phyloP scores from a whole-genome alignment of 2,797 vertebrate genomes.

The Nyctibius grandis region DNA sequence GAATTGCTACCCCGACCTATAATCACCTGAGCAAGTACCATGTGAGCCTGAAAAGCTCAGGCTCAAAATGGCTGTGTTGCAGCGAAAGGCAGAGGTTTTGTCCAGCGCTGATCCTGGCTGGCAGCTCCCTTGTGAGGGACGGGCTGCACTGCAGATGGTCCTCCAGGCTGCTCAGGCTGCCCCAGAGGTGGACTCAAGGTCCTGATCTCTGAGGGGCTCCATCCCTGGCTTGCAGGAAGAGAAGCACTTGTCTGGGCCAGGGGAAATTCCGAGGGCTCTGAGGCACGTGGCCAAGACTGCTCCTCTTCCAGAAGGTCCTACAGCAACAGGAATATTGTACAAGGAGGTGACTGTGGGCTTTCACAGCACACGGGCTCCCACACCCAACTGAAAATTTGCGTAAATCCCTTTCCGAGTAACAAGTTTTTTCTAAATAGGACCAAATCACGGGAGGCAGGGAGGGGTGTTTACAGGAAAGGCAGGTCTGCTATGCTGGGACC shows the following conservation, averaged over 20 bases:
- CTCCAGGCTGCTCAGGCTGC: background rate
- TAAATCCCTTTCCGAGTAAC: background rate
- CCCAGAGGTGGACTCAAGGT: background rate
- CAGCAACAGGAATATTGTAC: background rate
- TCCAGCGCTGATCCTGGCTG: background rate
- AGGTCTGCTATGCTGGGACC: background rate
- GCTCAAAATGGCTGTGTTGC: background rate
- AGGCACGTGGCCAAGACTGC: background rate
- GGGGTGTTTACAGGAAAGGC: background rate
- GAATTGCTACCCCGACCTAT: background rate
- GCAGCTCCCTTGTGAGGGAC: background rate
- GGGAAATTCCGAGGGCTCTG: background rate
- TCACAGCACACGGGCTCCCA: background rate
- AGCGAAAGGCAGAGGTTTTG: background rate
- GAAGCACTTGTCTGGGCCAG: background rate
- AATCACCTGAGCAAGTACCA: background rate
- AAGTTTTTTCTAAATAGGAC: background rate
- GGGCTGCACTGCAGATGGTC: background rate
- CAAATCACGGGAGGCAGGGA: background rate
- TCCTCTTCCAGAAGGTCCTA: background rate
- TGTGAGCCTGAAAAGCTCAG: background rate
- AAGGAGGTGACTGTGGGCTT: background rate
- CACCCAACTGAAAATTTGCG: background rate
- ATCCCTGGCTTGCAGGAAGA: background rate
- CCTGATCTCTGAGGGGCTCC: background rate